These are phyloP conservation scores for Cotesia vestalis DNA, from an alignment of 1,140 invertebrate genomes.

Conservation along the genomic window DNA sequence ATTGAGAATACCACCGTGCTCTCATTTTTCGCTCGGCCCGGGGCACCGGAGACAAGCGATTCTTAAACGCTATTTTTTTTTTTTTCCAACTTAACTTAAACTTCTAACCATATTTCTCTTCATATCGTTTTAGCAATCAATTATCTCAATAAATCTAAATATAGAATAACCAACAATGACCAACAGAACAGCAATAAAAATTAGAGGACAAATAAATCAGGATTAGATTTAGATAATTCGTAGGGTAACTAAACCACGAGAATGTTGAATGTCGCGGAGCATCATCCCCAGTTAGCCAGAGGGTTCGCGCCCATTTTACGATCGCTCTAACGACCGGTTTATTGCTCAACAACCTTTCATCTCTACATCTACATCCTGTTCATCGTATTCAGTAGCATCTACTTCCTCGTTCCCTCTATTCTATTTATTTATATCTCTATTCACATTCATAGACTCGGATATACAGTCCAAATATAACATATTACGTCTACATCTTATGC, in stretches of 20 bases:
- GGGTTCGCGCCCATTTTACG: slow-evolving; percentile 49
- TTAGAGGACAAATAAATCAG: slow-evolving; percentile 16
- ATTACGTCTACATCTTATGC: not conserved
- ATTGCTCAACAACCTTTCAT: slow-evolving; percentile 49
- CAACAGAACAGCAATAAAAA: not conserved
- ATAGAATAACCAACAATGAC: no score
- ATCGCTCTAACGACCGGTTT: slow-evolving; percentile 58
- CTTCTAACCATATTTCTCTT: no score
- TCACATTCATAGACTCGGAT: not conserved
- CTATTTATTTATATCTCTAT: slow-evolving; percentile 1
- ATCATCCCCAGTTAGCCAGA: slow-evolving; percentile 15
- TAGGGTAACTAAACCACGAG: slow-evolving; percentile 32
- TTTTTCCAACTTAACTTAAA: no score
- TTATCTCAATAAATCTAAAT: no score
- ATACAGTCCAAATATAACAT: not conserved
- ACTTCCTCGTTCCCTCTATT: no score
- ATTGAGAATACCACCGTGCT: no score
- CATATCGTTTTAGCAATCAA: no score
- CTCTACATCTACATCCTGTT: slow-evolving; percentile 33
- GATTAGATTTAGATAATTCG: slow-evolving; percentile 14
- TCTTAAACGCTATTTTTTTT: no score
- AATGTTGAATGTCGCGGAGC: slow-evolving; percentile 34
- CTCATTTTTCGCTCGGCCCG: no score
- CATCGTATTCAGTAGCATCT: not conserved
- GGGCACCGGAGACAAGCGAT: no score